These are phyloP conservation scores for Anhinga rufa DNA, from an alignment of 2,113 vertebrate genomes.

Conservation along the genomic window DNA sequence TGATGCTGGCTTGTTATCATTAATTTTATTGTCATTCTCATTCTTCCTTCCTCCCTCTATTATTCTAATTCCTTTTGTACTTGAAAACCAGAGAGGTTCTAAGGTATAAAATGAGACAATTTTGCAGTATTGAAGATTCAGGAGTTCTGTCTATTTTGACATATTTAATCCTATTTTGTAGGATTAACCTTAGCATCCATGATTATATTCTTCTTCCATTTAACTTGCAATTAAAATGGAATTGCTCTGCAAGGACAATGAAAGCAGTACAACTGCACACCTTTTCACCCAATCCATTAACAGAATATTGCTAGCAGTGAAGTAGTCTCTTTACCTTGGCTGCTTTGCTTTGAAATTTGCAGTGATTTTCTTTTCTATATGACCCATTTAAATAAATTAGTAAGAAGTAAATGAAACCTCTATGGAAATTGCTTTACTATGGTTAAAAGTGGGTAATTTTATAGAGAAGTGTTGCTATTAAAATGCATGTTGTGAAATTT, in stretches of 20 bases:
- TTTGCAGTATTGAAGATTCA: background rate
- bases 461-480: background rate
- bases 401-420: background rate
- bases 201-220: background rate
- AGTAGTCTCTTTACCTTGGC: background rate
- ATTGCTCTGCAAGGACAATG: background rate
- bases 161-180: background rate
- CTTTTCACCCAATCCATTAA: background rate
- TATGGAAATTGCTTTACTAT: background rate
- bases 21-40: constrained; percentile 11
- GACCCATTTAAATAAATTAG: background rate
- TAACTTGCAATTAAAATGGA: background rate
- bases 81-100: background rate
- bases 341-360: background rate
- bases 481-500: background rate
- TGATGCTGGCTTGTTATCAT: background rate
- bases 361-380: background rate
- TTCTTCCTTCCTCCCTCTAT: background rate
- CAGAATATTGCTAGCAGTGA: background rate
- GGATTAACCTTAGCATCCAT: background rate
- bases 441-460: constrained; percentile 1
- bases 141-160: background rate
- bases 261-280: background rate
- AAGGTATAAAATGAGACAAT: background rate
- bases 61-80: background rate